Evolutionary conservation across 2,888 invertebrate genomes (phyloP), one percentile per base, ranked within the genome.

Genomic region (Drosophila leonis): DNA sequence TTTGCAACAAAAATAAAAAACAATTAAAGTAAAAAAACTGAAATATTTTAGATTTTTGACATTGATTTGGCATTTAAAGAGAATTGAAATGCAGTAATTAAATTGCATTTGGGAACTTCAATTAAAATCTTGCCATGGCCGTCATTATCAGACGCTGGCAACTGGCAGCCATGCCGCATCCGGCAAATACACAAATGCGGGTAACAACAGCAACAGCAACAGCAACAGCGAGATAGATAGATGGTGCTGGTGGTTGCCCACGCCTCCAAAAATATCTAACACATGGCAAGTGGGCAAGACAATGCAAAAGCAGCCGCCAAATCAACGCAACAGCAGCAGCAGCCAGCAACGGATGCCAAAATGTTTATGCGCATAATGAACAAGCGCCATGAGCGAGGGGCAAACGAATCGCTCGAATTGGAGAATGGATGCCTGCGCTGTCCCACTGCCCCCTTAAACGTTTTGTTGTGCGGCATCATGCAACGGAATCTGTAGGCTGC

Each of bases 341-440:
- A 63, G 55, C 56, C 39, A 61, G 60, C 64, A 81, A 67, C 76
- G 82, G 82, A 84, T 83, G 84, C 80, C 87, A 72, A 84, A 88
- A 84, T 84, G 89, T 84, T 84, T 89, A 86, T 88, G 87, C 82
- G 73, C 87, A 87, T 84, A 89, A 84, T 88, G 84, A 84, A 89
- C 89, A 84, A 78, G 84, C 82, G 63, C 55, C 74, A 72, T 76
- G 67, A 65, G 69, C 49, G 60, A 37, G 8, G 27, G 55, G 39
- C 24, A 18, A 18, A 29, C 55, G 55, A 39, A 29, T 46, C 37
- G 51, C 15, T 51, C 44, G 18, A 10, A 37, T 60, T 51, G 29
- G 31, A 51, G 42, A n/a, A 61, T 61, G 24, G 15, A 20, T 41
- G 51, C 46, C 46, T 10, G 7, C 39, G n/a, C 18, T 59, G 48